Evolutionary conservation across 2,797 vertebrate species (phyloP).

Genomic region (Gambusia yucatana): DNA sequence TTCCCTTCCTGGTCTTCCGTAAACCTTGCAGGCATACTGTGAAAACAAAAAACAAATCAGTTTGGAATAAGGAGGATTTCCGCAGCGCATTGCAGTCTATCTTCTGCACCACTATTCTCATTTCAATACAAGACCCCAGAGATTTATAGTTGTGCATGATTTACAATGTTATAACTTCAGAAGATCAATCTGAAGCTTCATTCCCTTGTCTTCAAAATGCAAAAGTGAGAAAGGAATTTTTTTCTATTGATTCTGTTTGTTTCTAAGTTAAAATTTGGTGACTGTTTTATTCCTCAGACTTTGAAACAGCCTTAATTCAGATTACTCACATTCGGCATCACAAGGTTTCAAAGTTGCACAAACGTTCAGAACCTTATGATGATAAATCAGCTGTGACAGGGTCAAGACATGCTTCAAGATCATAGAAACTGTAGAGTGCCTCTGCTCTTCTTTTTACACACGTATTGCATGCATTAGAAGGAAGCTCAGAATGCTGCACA

Average conservation of each 20-base stretch:
- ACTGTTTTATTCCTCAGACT: not conserved
- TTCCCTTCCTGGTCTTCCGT: not conserved
- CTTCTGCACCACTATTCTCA: not conserved
- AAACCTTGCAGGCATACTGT: not conserved
- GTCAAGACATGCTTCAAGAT: not conserved
- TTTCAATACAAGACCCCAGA: not conserved
- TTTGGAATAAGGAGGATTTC: not conserved
- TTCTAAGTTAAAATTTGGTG: not conserved
- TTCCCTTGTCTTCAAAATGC: not conserved
- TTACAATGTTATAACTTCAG: not conserved
- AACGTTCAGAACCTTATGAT: not conserved
- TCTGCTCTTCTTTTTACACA: not conserved
- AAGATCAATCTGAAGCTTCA: not conserved
- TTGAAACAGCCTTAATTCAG: not conserved
- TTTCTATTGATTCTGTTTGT: not conserved
- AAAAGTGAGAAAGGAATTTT: not conserved
- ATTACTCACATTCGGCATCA: not conserved
- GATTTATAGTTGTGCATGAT: not conserved
- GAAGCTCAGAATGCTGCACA: not conserved
- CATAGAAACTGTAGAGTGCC: not conserved
- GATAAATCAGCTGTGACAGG: not conserved
- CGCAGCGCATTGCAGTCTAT: not conserved
- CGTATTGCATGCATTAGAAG: not conserved
- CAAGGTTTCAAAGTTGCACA: not conserved
- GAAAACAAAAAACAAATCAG: constrained; percentile 1